Evolutionary conservation across 2,888 invertebrate species (phyloP).

Genomic region (Tachina grossa): DNA sequence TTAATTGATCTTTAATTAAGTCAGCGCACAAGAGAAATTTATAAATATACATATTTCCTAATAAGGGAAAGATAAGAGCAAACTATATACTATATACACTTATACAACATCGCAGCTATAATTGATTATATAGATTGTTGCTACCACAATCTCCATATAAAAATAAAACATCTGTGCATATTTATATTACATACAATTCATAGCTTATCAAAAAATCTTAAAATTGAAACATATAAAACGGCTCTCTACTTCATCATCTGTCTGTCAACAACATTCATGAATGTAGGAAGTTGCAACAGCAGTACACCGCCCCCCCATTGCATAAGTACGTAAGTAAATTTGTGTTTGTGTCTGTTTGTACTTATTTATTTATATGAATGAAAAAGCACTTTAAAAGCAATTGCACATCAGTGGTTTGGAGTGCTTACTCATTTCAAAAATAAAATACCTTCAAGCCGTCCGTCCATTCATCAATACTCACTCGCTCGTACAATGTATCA

Average conservation of each 20-base stretch:
- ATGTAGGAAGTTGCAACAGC: conserved; percentile 8
- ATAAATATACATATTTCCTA: too few relatives aligned
- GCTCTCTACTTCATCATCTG: conserved; percentile 21
- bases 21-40: too few relatives aligned
- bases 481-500: neutral
- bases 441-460: conserved; percentile 1
- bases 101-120: too few relatives aligned
- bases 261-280: conserved; percentile 23
- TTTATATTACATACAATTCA: neutral
- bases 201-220: neutral
- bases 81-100: too few relatives aligned
- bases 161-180: too few relatives aligned
- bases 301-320: neutral
- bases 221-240: neutral
- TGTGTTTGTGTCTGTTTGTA: too few relatives aligned
- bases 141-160: too few relatives aligned
- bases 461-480: conserved; percentile 2
- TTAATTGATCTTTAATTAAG: too few relatives aligned
- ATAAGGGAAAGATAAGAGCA: too few relatives aligned
- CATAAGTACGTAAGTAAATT: neutral
- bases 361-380: conserved; percentile 12
- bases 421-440: neutral
- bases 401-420: conserved; percentile 22
- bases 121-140: too few relatives aligned
- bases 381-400: conserved; percentile 40